Percentiles rank a stretch among this genome's conserved stretches.
Evolutionary conservation across 2,113 vertebrate genomes (phyloP).

Genomic region (Syngnathus scovelli): DNA sequence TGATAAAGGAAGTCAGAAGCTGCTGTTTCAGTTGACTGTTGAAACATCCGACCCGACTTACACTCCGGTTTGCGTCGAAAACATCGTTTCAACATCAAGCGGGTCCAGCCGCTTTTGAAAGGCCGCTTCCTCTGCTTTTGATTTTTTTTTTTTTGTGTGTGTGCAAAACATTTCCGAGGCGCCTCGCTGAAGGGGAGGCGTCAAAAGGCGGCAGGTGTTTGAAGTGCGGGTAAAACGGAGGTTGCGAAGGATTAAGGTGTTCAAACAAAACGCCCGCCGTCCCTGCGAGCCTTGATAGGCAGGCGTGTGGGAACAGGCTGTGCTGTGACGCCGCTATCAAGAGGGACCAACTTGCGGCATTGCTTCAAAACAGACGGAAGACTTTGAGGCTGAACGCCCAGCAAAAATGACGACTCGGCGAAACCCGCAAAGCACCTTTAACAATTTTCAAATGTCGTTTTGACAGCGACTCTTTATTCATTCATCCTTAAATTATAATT

Average conservation of each 20-base stretch:
- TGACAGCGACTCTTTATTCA: neutral
- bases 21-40: too few relatives aligned
- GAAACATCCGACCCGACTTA: neutral
- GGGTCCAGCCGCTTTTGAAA: constrained; percentile 55
- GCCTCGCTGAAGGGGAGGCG: constrained; percentile 45
- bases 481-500: neutral
- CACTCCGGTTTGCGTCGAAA: neutral
- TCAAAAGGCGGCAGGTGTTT: constrained; percentile 28
- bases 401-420: too few relatives aligned
- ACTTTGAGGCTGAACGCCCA: neutral
- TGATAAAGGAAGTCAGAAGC: constrained; percentile 24
- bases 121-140: constrained; percentile 39
- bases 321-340: constrained; percentile 20
- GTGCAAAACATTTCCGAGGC: constrained; percentile 59
- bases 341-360: neutral
- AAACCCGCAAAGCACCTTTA: too few relatives aligned
- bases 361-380: neutral
- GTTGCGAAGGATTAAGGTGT: constrained; percentile 56
- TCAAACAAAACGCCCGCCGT: constrained; percentile 52
- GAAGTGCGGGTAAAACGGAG: constrained; percentile 59
- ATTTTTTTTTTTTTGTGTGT: constrained; percentile 42
- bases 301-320: constrained; percentile 57
- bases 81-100: constrained; percentile 49
- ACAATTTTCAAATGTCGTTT: neutral
- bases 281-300: constrained; percentile 53